phyloP scores from a whole-genome alignment of 2,797 vertebrate genomes.

The Manis javanica region DNA sequence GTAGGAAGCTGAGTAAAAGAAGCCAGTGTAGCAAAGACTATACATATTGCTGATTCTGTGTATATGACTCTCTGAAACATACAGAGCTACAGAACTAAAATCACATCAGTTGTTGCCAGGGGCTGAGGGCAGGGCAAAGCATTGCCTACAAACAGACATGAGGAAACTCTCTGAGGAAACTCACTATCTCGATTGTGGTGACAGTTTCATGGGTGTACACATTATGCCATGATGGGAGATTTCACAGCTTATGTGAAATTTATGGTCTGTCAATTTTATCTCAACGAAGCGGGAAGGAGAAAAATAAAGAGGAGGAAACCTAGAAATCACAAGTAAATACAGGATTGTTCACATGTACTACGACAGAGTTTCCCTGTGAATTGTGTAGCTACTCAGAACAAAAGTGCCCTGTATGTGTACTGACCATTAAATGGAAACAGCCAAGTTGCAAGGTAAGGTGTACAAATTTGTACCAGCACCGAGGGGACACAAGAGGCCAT shows the following conservation, averaged over 20 bases:
- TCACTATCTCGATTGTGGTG: background rate
- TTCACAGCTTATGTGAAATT: background rate
- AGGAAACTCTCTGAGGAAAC: background rate
- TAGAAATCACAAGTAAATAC: background rate
- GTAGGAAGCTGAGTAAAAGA: background rate
- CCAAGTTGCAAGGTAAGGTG: background rate
- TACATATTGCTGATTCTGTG: background rate
- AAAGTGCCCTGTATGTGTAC: background rate
- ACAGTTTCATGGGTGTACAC: background rate
- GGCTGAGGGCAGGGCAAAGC: background rate
- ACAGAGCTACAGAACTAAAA: background rate
- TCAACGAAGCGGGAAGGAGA: background rate
- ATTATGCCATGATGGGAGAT: background rate
- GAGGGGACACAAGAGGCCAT: background rate
- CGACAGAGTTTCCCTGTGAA: background rate
- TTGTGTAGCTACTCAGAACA: background rate
- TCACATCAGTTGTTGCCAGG: background rate
- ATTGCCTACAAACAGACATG: background rate
- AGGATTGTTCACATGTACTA: background rate
- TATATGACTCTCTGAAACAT: background rate
- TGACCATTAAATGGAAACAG: background rate
- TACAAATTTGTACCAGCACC: background rate
- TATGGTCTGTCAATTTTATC: background rate
- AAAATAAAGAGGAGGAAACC: background rate
- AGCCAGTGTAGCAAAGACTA: background rate